Evolutionary conservation across 2,113 vertebrate species (phyloP), one percentile per base, ranked within the genome.

Genomic region (Silurus asotus): DNA sequence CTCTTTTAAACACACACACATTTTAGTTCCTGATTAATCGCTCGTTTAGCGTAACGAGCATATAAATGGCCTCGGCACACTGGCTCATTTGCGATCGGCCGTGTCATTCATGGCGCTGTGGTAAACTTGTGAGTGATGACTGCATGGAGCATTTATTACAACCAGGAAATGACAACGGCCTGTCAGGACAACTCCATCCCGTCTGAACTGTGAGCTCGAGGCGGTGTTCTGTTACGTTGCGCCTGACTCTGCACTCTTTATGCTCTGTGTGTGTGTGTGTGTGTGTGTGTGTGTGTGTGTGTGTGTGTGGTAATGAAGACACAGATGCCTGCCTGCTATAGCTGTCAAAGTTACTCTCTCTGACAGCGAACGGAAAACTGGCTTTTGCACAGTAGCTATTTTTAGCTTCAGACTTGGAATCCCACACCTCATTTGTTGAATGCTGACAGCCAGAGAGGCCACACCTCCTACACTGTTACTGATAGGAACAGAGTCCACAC

Each of bases 21-120:
- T 81, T 53, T 58, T 76, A 62, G 56, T 8, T 45, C 76, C 81
- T 86, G 87, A 90, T 88, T 88, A 90, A 90, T 76, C 45, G 37
- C 55, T 86, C 76, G 4, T 87, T 90, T 67, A 88, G 62, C 8
- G 56, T n/a, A 81, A 86, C 49, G 53, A 55, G 20, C 51, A 37
- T 70, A 85, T 82, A 28, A 88, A 83, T 81, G 58, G 75, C 58
- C 7, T 53, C 51, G 15, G 25, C 51, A 74, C 82, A 84, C 86
- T 70, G 74, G 84, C 72, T 87, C 89, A 88, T 88, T 88, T 82
- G 88, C 58, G 88, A 88, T 89, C 58, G 28, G 88, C 81, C 10
- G 72, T 58, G 84, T 83, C 28, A 62, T 62, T 79, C 74, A 78
- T 84, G 61, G 19, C 78, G 76, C 86, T 86, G 72, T 9, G 53